Evolutionary conservation across 2,113 vertebrate species (phyloP).

Genomic region (Gobius niger): DNA sequence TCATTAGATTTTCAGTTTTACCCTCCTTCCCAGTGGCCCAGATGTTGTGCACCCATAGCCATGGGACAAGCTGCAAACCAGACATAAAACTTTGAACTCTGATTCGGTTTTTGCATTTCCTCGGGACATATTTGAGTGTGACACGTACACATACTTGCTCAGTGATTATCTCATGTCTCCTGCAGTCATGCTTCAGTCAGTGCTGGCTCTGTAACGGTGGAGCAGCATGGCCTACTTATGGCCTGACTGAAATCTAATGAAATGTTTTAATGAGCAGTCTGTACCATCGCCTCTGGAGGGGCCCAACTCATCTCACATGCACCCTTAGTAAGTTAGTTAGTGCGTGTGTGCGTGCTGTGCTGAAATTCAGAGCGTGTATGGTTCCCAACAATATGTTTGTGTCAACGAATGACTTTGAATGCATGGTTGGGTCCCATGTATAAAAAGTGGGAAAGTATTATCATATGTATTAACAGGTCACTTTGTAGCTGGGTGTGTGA

Average conservation of each 20-base stretch:
- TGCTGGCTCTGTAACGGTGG: slow-evolving; percentile 44
- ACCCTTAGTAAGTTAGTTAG: background rate
- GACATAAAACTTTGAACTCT: slow-evolving; percentile 43
- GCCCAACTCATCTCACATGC: slow-evolving; percentile 21
- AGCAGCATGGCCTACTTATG: slow-evolving; percentile 51
- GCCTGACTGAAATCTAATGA: slow-evolving; percentile 65
- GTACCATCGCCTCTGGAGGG: slow-evolving; percentile 52
- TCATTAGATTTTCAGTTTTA: background rate
- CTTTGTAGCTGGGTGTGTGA: no score
- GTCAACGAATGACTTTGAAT: no score
- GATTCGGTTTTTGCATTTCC: slow-evolving; percentile 44
- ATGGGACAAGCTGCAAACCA: slow-evolving; percentile 23
- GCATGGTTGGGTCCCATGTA: no score
- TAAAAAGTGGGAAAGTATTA: no score
- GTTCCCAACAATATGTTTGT: no score
- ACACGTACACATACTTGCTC: slow-evolving; percentile 35
- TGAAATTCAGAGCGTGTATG: background rate
- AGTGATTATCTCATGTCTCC: slow-evolving; percentile 61
- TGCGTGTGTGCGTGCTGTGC: background rate
- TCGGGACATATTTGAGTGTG: slow-evolving; percentile 39
- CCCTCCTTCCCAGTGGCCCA: slow-evolving; percentile 2
- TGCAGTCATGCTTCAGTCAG: slow-evolving; percentile 60
- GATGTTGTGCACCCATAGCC: slow-evolving; percentile 10
- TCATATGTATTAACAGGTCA: no score
- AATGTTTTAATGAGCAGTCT: slow-evolving; percentile 65